Conservation (phyloP, 37 sponge, comb jelly and placozoan genomes). For the Agelas oroides region DNA sequence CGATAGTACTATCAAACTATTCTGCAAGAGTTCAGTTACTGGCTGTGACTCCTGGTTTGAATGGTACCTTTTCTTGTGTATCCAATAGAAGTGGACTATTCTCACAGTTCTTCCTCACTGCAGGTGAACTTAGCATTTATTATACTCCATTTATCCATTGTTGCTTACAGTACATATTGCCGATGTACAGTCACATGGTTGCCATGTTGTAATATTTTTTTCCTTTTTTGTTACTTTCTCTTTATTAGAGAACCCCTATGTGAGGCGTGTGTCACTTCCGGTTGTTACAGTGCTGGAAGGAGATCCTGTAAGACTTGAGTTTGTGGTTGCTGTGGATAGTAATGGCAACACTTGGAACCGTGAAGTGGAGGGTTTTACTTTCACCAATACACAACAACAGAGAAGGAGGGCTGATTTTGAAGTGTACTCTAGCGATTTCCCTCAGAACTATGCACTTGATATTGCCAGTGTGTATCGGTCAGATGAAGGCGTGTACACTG, state of each 20-base stretch:
- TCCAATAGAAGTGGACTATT: background rate
- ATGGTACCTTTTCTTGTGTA: background rate
- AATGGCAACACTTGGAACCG: constrained; percentile 10
- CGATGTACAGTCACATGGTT: no score
- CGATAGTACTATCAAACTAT: background rate
- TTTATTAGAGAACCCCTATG: constrained; percentile 19
- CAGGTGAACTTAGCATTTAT: background rate
- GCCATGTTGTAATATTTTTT: no score
- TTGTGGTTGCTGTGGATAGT: constrained; percentile 13
- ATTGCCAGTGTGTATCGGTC: background rate
- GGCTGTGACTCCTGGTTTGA: background rate
- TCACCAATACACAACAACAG: background rate
- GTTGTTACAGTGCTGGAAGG: background rate
- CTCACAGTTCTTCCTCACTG: background rate
- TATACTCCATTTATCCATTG: no score
- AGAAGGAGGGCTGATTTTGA: background rate
- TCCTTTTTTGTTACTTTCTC: no score
- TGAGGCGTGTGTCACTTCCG: background rate
- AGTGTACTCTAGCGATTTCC: background rate
- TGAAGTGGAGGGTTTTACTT: background rate
- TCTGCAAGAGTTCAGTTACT: background rate
- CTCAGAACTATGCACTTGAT: background rate
- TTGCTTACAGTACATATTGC: background rate
- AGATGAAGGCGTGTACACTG: constrained; percentile 8
- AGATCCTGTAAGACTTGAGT: background rate